Base-by-base conservation (phyloP, 2,113 vertebrate species). In the Lasiurus cinereus region DNA sequence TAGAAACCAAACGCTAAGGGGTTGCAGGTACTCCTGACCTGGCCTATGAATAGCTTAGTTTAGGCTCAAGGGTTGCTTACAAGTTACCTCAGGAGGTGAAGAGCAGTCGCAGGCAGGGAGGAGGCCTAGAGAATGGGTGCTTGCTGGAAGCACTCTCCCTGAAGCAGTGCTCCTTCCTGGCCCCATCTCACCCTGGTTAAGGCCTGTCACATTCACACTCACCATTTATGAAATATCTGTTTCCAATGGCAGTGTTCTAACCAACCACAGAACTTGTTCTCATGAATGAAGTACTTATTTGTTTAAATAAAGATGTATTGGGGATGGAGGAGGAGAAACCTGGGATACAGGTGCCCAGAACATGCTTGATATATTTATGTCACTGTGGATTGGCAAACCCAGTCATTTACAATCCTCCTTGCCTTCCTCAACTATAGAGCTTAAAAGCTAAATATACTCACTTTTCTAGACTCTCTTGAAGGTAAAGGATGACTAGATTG, bases 71-170 rank as follows among this genome's bases (percentile, higher is more conserved):
- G 59, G 36, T 33, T 36, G 4, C 43, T 73, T 36, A 13, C n/a
- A 27, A 19, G 33, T n/a, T 69, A 6, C 11, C 6, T 2, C 3
- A 8, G 19, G 13, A 59, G 12, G 3, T 11, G 4, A 64, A 36
- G 4, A 56, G 13, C 3, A 2, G 59, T 10, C 5, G 2, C 0
- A 2, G 4, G 64, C 3, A 16, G 46, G 24, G 70, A 39, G 29
- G 64, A 39, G 66, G 14, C 48, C 48, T 33, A 24, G 31, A 2
- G 6, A 27, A 67, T 2, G 1, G 4, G 31, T 8, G 8, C 0
- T 0, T 31, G 8, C 36, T 2, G 29, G 33, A 19, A 33, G 8
- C 70, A 52, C 50, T 43, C 6, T 48, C 6, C 7, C 33, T 43
- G 36, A 31, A 13, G 50, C n/a, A 8, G 18, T 22, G 29, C 36